Evolutionary conservation across 1,140 invertebrate genomes (phyloP), one percentile per base, ranked within the genome.

Genomic region (Drosophila pectinifera): DNA sequence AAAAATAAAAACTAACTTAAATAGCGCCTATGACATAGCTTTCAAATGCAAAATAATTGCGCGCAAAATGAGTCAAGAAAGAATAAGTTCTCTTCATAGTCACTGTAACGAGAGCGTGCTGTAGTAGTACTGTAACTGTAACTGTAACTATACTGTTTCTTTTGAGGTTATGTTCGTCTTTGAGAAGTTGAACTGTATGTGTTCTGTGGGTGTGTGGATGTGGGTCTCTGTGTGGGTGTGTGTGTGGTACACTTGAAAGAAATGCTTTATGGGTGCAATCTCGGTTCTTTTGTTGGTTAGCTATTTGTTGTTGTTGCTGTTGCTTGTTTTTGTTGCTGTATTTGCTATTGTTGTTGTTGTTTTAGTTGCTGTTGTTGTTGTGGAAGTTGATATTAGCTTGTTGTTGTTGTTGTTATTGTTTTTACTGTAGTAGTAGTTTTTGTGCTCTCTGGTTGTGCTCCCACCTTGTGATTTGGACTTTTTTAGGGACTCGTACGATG

Each of bases 391-490:
- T 38, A 39, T 73, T 63, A 34, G 51, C 51, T 38, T 31, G 58
- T 56, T 43, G 41, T 79, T 58, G 57, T 75, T 58, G 45, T 58
- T 68, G 53, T 64, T 54, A 39, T 55, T 45, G 13, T 54, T 78
- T 62, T 61, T 58, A 49, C 48, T 76, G 62, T 56, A 48, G 36
- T 51, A 3, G 62, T 61, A 31, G 45, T 53, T 69, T 31, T 53
- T 65, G 79, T 88, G 80, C 84, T 88, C 65, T 89, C 49, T 53
- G 49, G 84, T 84, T 80, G 80, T 88, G 94, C 96, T 95, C 94
- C 96, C 97, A 96, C 96, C 96, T 96, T 97, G 96, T 93, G 95
- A 96, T 93, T 96, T 95, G 92, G 95, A 96, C 90, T 95, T 95
- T 91, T 95, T 94, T 92, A 91, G 73, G 65, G 85, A 88, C 70